Conservation (phyloP, 1,140 invertebrate genomes). For the Mercenaria mercenaria region DNA sequence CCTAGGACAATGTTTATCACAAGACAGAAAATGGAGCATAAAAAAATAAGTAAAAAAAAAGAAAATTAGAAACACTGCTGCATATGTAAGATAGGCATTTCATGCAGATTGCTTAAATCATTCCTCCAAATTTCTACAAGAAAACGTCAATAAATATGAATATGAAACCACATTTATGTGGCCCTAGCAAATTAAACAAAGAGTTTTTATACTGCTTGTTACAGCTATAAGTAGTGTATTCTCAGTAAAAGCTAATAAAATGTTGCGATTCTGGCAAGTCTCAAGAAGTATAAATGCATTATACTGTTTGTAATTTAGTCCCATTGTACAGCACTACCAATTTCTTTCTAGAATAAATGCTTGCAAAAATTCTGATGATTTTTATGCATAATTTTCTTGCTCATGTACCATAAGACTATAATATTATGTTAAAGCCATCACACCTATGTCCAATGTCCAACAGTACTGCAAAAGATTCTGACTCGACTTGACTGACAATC, state of each 20-base stretch:
- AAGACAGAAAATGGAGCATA: no score
- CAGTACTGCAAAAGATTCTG: no score
- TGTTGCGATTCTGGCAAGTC: slow-evolving; percentile 1
- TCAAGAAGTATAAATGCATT: not conserved
- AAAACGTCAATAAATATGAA: slow-evolving; percentile 20
- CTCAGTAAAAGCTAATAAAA: not conserved
- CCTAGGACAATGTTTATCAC: no score
- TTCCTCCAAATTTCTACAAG: slow-evolving; percentile 10
- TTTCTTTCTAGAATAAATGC: no score
- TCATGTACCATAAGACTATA: no score
- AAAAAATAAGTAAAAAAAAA: no score
- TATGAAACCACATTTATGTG: not conserved
- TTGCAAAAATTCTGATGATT: no score
- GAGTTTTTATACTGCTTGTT: slow-evolving; percentile 7
- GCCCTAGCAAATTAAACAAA: slow-evolving; percentile 18
- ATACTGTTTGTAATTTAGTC: not conserved
- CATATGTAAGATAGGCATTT: slow-evolving; percentile 10
- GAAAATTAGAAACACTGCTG: not conserved
- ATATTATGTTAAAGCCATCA: no score
- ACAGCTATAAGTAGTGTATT: not conserved
- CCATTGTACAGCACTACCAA: not conserved
- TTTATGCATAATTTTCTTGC: no score
- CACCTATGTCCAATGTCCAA: no score
- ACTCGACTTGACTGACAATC: no score
- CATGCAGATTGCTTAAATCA: not conserved